phyloP scores from a whole-genome alignment of 2,113 vertebrate species.

The Pica pica region DNA sequence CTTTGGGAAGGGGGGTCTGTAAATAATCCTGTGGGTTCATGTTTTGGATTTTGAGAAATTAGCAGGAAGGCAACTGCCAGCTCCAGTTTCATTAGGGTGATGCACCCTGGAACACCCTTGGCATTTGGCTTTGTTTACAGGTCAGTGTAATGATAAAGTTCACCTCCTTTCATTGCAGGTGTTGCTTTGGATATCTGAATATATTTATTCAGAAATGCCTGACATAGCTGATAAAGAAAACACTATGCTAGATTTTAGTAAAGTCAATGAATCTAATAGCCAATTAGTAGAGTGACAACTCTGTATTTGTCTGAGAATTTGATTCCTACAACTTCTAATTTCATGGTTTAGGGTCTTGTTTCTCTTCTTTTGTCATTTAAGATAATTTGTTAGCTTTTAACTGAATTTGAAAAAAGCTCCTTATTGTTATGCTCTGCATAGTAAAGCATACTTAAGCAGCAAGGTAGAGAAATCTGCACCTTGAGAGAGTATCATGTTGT shows the following conservation, averaged over 20 bases:
- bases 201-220: conserved; percentile 18
- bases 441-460: neutral
- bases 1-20: neutral
- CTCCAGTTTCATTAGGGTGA: neutral
- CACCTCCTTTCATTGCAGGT: neutral
- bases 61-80: neutral
- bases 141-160: conserved; percentile 3
- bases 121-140: neutral
- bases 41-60: neutral
- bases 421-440: conserved; percentile 36
- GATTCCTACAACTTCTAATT: conserved; percentile 46
- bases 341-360: conserved; percentile 34
- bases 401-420: neutral
- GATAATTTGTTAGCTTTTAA: conserved; percentile 50
- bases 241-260: conserved; percentile 23
- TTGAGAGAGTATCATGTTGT: conserved; percentile 53
- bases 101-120: neutral
- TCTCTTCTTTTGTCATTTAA: conserved; percentile 55
- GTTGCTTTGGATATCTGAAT: neutral
- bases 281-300: conserved; percentile 23
- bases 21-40: neutral
- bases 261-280: conserved; percentile 29
- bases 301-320: conserved; percentile 14
- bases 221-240: conserved; percentile 31
- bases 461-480: conserved; percentile 36